Percentiles rank a stretch among this genome's conserved stretches.
Conservation (phyloP, 2,797 vertebrate genomes). For the Pempheris klunzingeri region DNA sequence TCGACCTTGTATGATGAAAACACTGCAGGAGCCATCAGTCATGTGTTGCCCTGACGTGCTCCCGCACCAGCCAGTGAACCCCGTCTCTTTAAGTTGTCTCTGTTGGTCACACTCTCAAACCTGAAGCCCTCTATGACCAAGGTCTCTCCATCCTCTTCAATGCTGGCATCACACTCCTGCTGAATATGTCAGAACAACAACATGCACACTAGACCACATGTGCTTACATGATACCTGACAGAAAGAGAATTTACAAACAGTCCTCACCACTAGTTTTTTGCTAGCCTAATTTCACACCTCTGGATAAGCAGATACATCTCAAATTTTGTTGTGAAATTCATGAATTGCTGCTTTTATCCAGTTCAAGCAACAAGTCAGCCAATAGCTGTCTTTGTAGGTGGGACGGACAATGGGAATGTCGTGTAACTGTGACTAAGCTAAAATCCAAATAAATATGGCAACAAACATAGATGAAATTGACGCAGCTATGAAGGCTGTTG, state of each 20-base stretch:
- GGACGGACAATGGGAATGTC: neutral
- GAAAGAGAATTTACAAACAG: conserved; percentile 1
- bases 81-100: conserved; percentile 61
- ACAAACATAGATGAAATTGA: conserved; percentile 17
- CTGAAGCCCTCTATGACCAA: conserved; percentile 75
- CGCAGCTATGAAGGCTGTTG: neutral
- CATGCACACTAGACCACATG: conserved; percentile 28
- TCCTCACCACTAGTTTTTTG: conserved; percentile 16
- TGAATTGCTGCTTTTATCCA: neutral
- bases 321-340: conserved; percentile 19
- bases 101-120: conserved; percentile 65
- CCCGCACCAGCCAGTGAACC: conserved; percentile 36
- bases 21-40: conserved; percentile 54
- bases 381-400: conserved; percentile 14
- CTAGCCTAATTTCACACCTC: no score
- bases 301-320: neutral
- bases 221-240: neutral
- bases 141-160: conserved; percentile 57
- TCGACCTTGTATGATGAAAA: conserved; percentile 36
- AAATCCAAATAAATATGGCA: conserved; percentile 36
- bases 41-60: conserved; percentile 15
- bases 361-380: conserved; percentile 22
- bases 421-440: conserved; percentile 21
- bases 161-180: conserved; percentile 43
- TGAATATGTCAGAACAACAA: conserved; percentile 65